Percentiles rank a stretch among this genome's conserved stretches.
These are phyloP conservation scores for Rhodophaea formosa DNA, from an alignment of 2,888 invertebrate genomes.

Conservation along the genomic window DNA sequence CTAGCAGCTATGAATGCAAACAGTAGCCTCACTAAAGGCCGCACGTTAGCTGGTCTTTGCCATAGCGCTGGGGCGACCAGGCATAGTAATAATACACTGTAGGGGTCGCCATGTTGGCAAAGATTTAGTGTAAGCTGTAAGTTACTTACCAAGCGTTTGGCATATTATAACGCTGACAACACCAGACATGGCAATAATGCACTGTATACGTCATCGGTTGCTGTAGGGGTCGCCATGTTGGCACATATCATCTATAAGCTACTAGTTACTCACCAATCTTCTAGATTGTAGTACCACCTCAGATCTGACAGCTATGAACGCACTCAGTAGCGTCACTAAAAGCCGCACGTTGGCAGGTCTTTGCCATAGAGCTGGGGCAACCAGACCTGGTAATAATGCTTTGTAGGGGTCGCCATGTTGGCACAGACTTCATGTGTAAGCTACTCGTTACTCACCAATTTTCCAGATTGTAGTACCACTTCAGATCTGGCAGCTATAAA, in stretches of 20 bases:
- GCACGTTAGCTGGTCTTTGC: constrained; percentile 96
- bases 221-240: too few species aligned
- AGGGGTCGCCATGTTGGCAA: too few species aligned
- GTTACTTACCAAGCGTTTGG: too few species aligned
- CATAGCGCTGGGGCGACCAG: constrained; percentile 92
- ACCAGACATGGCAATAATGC: too few species aligned
- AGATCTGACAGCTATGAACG: too few species aligned
- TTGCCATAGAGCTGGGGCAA: constrained; percentile 96
- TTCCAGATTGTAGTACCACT: not conserved
- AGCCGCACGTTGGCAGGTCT: constrained; percentile 94
- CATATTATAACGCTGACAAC: not conserved
- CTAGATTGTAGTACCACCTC: too few species aligned
- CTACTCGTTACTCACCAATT: too few species aligned
- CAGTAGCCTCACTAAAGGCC: constrained; percentile 86
- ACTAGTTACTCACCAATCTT: constrained; percentile 87
- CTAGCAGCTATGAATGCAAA: not conserved
- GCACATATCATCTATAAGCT: too few species aligned
- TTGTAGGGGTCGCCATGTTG: constrained; percentile 86
- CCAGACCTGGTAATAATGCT: constrained; percentile 92
- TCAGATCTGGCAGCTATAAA: constrained; percentile 82
- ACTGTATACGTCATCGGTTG: constrained; percentile 89
- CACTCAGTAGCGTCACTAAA: too few species aligned
- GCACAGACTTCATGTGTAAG: too few species aligned
- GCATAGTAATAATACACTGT: too few species aligned
- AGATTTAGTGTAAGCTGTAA: too few species aligned